Evolutionary conservation across 2,797 vertebrate species (phyloP).

Genomic region (Smutsia temminckii): DNA sequence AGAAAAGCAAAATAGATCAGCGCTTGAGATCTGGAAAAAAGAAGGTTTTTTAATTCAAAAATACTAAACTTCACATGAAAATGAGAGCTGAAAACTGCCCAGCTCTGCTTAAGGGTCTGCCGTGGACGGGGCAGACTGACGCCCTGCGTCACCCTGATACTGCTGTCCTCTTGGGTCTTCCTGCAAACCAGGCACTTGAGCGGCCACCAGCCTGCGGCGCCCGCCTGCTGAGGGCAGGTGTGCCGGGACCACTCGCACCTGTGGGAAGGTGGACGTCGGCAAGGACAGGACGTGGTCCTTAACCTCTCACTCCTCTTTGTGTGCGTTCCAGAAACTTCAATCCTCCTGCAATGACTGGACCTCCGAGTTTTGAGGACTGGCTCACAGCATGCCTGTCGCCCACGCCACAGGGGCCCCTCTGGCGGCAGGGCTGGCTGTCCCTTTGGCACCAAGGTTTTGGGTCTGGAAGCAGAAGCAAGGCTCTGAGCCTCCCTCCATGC

Average conservation of each 20-base stretch:
- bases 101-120: neutral
- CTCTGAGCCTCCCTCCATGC: neutral
- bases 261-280: neutral
- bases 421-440: neutral
- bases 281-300: neutral
- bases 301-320: no score
- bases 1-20: neutral
- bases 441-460: neutral
- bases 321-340: neutral
- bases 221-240: no score
- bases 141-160: fast-evolving
- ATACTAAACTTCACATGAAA: neutral
- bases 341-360: neutral
- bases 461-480: neutral
- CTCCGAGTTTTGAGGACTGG: no score
- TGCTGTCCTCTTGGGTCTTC: no score
- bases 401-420: neutral
- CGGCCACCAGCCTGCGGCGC: neutral
- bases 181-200: neutral
- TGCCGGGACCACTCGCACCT: neutral
- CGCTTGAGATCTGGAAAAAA: slow-evolving; percentile 29
- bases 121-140: neutral
- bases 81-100: neutral
- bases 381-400: neutral
- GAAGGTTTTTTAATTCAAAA: neutral